phyloP scores from a whole-genome alignment of 2,888 invertebrate genomes.

The Deilephila elpenor region DNA sequence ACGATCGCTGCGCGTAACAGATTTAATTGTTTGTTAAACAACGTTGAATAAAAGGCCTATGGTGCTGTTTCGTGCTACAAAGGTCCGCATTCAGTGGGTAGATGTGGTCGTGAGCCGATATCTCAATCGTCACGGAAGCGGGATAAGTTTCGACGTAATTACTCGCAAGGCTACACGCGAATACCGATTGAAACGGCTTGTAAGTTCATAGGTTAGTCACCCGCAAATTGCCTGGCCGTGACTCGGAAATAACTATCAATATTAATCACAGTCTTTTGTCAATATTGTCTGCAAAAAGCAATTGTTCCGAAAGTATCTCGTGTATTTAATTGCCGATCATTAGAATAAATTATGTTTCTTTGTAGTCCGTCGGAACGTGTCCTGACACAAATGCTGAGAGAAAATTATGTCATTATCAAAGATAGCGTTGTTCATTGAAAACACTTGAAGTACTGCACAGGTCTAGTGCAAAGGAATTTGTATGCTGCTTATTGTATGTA shows the following conservation, averaged over 20 bases:
- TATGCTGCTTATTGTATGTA: conserved; percentile 14
- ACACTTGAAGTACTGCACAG: neutral
- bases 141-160: conserved; percentile 53
- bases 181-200: conserved; percentile 62
- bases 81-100: conserved; percentile 46
- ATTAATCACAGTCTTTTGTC: conserved; percentile 59
- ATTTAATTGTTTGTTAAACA: conserved; percentile 45
- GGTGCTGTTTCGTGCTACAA: conserved; percentile 45
- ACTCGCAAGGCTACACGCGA: conserved; percentile 55
- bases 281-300: conserved; percentile 38
- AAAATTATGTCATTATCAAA: conserved; percentile 17
- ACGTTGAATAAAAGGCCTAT: conserved; percentile 44
- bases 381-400: neutral
- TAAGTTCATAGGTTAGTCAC: conserved; percentile 72
- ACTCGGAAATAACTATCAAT: conserved; percentile 51
- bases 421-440: conserved; percentile 8
- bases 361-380: neutral
- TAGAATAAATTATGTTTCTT: neutral
- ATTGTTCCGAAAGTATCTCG: neutral
- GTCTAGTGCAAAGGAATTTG: conserved; percentile 14
- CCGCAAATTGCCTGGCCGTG: conserved; percentile 56
- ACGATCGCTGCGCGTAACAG: conserved; percentile 44
- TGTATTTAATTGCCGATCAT: neutral
- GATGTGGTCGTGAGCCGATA: conserved; percentile 53
- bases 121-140: conserved; percentile 65